These are phyloP conservation scores for Acleris cristana DNA, from an alignment of 2,888 invertebrate species.

Conservation along the genomic window DNA sequence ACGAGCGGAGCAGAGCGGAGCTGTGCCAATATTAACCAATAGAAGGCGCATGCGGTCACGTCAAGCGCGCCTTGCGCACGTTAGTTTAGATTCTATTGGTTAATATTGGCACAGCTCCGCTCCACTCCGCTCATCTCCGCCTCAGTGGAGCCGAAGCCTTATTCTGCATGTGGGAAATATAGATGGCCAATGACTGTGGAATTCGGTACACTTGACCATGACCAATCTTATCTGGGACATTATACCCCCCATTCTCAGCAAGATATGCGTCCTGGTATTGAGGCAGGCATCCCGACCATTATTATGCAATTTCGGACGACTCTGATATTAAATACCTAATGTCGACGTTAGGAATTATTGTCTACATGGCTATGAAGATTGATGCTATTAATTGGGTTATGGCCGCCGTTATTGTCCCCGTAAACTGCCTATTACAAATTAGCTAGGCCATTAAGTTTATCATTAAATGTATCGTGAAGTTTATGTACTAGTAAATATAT, in stretches of 20 bases:
- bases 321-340: constrained; percentile 31
- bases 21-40: too few species aligned
- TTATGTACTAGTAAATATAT: neutral
- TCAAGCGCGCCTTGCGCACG: too few species aligned
- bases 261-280: constrained; percentile 24
- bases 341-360: constrained; percentile 6
- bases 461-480: neutral
- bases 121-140: too few species aligned
- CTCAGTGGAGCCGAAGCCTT: too few species aligned
- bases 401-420: neutral
- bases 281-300: constrained; percentile 22
- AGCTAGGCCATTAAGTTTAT: neutral
- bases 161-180: too few species aligned
- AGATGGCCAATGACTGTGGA: neutral
- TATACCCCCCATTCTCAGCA: constrained; percentile 15
- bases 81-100: too few species aligned
- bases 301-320: constrained; percentile 34
- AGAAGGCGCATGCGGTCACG: too few species aligned
- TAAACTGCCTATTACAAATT: neutral
- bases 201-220: constrained; percentile 13
- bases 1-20: too few species aligned
- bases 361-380: constrained; percentile 28
- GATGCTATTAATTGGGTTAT: constrained; percentile 17
- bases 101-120: too few species aligned
- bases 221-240: constrained; percentile 17